phyloP scores from a whole-genome alignment of 2,888 invertebrate genomes.

The Piscicola geometra region DNA sequence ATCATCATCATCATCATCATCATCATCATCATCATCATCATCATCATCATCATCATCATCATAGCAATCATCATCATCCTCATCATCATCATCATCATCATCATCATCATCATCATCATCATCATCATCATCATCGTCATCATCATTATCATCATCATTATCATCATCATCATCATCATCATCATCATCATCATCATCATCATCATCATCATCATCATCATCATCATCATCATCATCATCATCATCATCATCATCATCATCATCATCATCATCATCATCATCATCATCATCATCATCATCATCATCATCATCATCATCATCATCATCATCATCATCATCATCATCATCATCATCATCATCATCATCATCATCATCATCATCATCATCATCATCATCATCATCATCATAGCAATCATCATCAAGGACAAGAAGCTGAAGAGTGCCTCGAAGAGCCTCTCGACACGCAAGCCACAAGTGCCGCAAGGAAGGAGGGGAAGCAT shows the following conservation, averaged over 20 bases:
- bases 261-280: too few relatives aligned
- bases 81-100: conserved; percentile 26
- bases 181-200: conserved; percentile 20
- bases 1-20: conserved; percentile 34
- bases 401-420: not conserved
- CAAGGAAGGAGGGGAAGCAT: conserved; percentile 23
- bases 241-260: conserved; percentile 6
- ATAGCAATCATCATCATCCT: conserved; percentile 11
- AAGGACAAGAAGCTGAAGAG: conserved; percentile 22
- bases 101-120: conserved; percentile 33
- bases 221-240: conserved; percentile 29
- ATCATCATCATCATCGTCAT: conserved; percentile 29
- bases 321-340: conserved; percentile 11
- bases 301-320: conserved; percentile 32
- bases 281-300: conserved; percentile 17
- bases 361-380: conserved; percentile 28
- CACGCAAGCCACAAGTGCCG: not conserved
- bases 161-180: conserved; percentile 22
- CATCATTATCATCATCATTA: conserved; percentile 34
- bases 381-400: conserved; percentile 21
- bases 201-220: conserved; percentile 26
- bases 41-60: conserved; percentile 38
- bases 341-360: conserved; percentile 26
- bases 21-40: conserved; percentile 38
- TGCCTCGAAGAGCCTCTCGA: not conserved